Evolutionary conservation across 2,888 invertebrate genomes (phyloP).

Genomic region (Catocala sponsa): DNA sequence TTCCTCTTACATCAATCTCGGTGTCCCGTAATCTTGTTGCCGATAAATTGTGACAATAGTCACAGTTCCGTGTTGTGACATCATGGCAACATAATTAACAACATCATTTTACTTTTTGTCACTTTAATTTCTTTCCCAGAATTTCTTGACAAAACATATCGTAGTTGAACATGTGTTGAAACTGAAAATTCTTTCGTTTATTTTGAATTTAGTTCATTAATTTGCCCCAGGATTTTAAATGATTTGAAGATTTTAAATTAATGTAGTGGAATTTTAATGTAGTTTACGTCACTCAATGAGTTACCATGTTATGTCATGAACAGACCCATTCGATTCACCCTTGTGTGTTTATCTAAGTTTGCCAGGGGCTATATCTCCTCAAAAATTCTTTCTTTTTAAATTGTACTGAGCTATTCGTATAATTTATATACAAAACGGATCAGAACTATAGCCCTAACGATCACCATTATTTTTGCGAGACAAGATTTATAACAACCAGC

Average conservation of each 20-base stretch:
- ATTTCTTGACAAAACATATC: constrained; percentile 19
- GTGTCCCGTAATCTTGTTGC: not conserved
- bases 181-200: constrained; percentile 10
- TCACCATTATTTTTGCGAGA: too few species aligned
- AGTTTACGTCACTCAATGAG: too few species aligned
- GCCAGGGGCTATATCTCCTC: too few species aligned
- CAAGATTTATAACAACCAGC: too few species aligned
- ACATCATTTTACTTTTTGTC: constrained; percentile 35
- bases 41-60: not conserved
- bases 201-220: constrained; percentile 13
- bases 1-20: not conserved
- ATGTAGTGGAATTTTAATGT: too few species aligned
- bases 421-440: too few species aligned
- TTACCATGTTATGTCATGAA: too few species aligned
- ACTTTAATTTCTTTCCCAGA: constrained; percentile 19
- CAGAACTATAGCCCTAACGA: too few species aligned
- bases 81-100: constrained; percentile 33
- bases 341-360: too few species aligned
- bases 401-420: too few species aligned
- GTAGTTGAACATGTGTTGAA: constrained; percentile 10
- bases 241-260: constrained; percentile 6
- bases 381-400: too few species aligned
- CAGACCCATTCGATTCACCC: too few species aligned
- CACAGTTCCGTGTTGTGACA: constrained; percentile 49
- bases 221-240: not conserved